Evolutionary conservation across 2,888 invertebrate species (phyloP).

Genomic region (Diaphora mendica): DNA sequence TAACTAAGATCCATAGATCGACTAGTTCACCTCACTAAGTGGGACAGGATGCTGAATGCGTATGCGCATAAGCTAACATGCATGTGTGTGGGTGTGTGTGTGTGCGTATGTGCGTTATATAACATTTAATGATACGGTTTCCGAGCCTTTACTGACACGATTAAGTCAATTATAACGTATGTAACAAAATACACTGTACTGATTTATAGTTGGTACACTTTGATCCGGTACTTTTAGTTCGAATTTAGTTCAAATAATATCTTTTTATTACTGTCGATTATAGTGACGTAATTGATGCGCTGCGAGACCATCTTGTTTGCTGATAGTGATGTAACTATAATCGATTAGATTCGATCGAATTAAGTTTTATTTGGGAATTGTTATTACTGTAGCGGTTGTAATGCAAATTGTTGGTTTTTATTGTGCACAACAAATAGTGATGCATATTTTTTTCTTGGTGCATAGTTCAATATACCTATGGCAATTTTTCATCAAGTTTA

Average conservation of each 20-base stretch:
- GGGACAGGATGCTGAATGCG: conserved; percentile 78
- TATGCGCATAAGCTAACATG: conserved; percentile 42
- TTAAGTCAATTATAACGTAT: conserved; percentile 27
- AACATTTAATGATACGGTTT: conserved; percentile 49
- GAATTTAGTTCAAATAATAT: not conserved
- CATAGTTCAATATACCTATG: not conserved
- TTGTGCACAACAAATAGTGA: not conserved
- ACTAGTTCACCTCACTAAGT: conserved; percentile 78
- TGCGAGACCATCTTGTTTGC: not conserved
- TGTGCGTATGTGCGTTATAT: conserved; percentile 57
- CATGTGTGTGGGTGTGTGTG: conserved; percentile 23
- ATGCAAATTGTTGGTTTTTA: not conserved
- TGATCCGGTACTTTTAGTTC: conserved; percentile 38
- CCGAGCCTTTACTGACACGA: conserved; percentile 41
- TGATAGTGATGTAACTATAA: conserved; percentile 4
- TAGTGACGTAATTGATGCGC: not conserved
- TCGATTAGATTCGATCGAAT: conserved; percentile 3
- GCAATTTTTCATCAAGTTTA: not conserved
- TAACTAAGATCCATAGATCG: conserved; percentile 46
- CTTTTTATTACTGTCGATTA: not conserved
- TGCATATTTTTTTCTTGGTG: not conserved
- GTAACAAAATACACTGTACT: not conserved
- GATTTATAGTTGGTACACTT: conserved; percentile 9
- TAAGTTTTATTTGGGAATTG: not conserved
- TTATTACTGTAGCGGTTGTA: not conserved